Evolutionary conservation across 2,888 invertebrate species (phyloP).

Genomic region (Drosophila borborema): DNA sequence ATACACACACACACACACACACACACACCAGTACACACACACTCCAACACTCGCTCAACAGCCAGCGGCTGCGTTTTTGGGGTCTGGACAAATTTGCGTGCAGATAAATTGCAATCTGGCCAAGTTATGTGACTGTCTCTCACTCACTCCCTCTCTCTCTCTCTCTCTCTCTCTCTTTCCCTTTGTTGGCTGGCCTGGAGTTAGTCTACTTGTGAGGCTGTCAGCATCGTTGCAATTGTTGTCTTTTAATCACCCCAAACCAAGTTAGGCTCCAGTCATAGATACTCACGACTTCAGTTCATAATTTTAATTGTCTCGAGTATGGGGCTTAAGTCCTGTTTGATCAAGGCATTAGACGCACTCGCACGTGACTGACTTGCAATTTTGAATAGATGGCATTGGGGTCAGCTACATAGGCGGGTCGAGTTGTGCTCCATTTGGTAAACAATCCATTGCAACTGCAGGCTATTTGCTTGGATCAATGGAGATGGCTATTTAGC

Average conservation of each 20-base stretch:
- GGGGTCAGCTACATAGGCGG: not conserved
- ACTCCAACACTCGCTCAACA: not conserved
- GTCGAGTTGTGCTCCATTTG: conserved; percentile 19
- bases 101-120: conserved; percentile 76
- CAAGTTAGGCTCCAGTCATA: conserved; percentile 30
- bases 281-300: conserved; percentile 45
- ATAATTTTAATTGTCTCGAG: conserved; percentile 60
- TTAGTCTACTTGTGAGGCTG: conserved; percentile 61
- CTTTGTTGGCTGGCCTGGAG: not conserved
- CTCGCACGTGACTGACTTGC: conserved; percentile 47
- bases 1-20: not conserved
- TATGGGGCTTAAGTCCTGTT: conserved; percentile 28
- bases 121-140: conserved; percentile 40
- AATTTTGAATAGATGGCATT: not conserved
- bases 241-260: conserved; percentile 74
- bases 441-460: conserved; percentile 77
- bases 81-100: conserved; percentile 66
- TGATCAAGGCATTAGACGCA: conserved; percentile 53
- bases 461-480: conserved; percentile 68
- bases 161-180: not conserved
- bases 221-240: conserved; percentile 65
- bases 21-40: not conserved
- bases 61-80: conserved; percentile 30
- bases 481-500: conserved; percentile 52
- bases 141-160: not conserved